These are phyloP conservation scores for Temnothorax ravouxi DNA, from an alignment of 2,888 invertebrate species.

Conservation along the genomic window DNA sequence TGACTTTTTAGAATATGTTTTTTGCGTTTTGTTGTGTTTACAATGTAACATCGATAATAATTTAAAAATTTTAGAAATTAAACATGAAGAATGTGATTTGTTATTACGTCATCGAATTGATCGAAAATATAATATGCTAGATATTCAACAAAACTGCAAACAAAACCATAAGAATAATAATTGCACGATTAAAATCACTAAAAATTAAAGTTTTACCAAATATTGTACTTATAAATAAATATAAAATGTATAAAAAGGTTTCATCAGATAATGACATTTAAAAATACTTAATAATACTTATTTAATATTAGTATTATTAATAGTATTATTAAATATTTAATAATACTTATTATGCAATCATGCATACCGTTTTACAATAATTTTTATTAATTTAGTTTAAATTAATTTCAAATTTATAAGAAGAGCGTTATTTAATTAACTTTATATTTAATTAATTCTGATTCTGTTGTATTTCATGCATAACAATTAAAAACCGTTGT, in stretches of 20 bases:
- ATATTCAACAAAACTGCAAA: not conserved
- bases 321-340: no score
- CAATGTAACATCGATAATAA: not conserved
- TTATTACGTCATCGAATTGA: not conserved
- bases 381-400: not conserved
- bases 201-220: not conserved
- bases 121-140: not conserved
- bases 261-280: not conserved
- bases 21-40: not conserved
- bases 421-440: slow-evolving; percentile 1
- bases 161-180: not conserved
- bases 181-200: not conserved
- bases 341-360: not conserved
- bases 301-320: no score
- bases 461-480: not conserved
- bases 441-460: slow-evolving; percentile 8
- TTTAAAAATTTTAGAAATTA: not conserved
- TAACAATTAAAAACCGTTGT: not conserved
- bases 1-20: not conserved
- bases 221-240: slow-evolving; percentile 2
- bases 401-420: not conserved
- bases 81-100: not conserved
- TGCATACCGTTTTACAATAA: not conserved
- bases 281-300: not conserved
- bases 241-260: not conserved